Conservation (phyloP, 2,113 vertebrate species). For the Campylomormyrus tamandua region DNA sequence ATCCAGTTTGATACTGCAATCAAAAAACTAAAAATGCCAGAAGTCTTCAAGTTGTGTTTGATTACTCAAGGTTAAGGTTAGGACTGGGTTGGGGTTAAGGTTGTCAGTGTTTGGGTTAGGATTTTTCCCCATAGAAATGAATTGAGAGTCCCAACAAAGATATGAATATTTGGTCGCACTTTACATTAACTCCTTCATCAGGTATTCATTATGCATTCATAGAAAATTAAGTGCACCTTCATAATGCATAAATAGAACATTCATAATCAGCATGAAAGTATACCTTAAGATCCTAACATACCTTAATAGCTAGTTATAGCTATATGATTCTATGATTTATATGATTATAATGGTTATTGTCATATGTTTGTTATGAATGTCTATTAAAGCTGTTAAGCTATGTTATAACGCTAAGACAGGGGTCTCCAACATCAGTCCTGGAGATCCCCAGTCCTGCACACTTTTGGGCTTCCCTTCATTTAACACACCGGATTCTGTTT, state of each 20-base stretch:
- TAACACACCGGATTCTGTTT: too few relatives aligned
- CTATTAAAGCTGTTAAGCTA: neutral
- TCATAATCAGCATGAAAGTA: neutral
- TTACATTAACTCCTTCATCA: neutral
- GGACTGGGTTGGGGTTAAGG: neutral
- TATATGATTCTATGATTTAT: neutral
- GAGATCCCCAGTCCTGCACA: too few relatives aligned
- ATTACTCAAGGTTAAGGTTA: neutral
- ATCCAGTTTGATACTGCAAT: neutral
- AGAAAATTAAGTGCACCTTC: neutral
- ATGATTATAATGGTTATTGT: neutral
- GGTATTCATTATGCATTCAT: neutral
- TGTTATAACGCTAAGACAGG: neutral
- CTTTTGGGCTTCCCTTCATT: too few relatives aligned
- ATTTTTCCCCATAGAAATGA: neutral
- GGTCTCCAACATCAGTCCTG: too few relatives aligned
- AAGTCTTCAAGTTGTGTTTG: neutral
- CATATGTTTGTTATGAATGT: neutral
- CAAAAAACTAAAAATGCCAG: neutral
- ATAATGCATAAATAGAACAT: neutral
- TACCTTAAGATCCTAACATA: neutral
- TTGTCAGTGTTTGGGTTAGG: neutral
- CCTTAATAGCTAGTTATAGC: neutral
- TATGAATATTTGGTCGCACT: neutral
- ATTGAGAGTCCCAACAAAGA: neutral